phyloP scores from a whole-genome alignment of 2,888 invertebrate genomes.

The Pinctada fucata region DNA sequence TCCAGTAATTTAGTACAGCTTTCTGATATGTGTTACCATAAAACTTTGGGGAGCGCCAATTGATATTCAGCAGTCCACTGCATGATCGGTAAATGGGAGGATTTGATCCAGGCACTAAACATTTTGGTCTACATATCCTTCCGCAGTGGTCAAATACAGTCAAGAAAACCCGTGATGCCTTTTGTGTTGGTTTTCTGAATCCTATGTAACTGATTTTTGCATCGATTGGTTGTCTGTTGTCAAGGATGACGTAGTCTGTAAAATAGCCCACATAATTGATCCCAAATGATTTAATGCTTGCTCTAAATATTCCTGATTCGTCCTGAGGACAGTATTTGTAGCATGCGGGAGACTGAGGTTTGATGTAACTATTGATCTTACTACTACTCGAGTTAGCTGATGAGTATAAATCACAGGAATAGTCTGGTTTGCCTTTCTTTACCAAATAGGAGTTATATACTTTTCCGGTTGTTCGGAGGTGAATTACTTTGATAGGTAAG shows the following conservation, averaged over 20 bases:
- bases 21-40: slow-evolving; percentile 43
- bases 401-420: slow-evolving; percentile 47
- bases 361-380: slow-evolving; percentile 34
- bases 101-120: slow-evolving; percentile 36
- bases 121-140: slow-evolving; percentile 51
- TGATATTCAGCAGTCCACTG: slow-evolving; percentile 48
- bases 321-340: slow-evolving; percentile 2
- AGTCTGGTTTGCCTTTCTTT: slow-evolving; percentile 31
- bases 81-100: slow-evolving; percentile 41
- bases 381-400: slow-evolving; percentile 16
- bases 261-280: slow-evolving; percentile 54
- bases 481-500: slow-evolving; percentile 51
- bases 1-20: slow-evolving; percentile 49
- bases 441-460: slow-evolving; percentile 47
- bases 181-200: slow-evolving; percentile 45
- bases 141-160: slow-evolving; percentile 56
- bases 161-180: slow-evolving; percentile 40
- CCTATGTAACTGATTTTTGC: slow-evolving; percentile 52
- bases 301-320: slow-evolving; percentile 38
- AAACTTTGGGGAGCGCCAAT: slow-evolving; percentile 36
- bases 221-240: slow-evolving; percentile 51
- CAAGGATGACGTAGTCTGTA: slow-evolving; percentile 52
- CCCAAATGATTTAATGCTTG: slow-evolving; percentile 49
- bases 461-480: slow-evolving; percentile 46
- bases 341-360: background rate